phyloP scores from a whole-genome alignment of 2,113 vertebrate genomes.

The Scatophagus argus region DNA sequence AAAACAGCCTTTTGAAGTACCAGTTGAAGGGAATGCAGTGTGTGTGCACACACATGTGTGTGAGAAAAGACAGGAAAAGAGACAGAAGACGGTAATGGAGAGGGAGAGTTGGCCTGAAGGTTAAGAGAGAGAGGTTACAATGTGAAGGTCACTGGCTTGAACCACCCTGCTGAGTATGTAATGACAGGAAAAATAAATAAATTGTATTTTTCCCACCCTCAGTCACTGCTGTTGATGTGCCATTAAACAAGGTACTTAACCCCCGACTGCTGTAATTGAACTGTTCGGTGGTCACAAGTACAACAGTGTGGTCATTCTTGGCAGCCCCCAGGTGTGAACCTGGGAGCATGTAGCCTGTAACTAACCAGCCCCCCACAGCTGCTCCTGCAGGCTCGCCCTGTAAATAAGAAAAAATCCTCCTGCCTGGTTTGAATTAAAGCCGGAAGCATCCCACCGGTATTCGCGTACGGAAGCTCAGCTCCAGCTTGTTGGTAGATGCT shows the following conservation, averaged over 20 bases:
- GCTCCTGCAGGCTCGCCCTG: slow-evolving; percentile 27
- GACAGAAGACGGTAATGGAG: slow-evolving; percentile 26
- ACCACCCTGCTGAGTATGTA: slow-evolving; percentile 37
- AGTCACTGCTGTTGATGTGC: slow-evolving; percentile 35
- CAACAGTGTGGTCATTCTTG: slow-evolving; percentile 43
- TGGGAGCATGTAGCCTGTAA: slow-evolving; percentile 37
- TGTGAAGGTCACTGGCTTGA: slow-evolving; percentile 53
- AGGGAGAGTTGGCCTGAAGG: slow-evolving; percentile 25
- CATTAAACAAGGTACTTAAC: slow-evolving; percentile 64
- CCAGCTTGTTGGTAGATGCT: slow-evolving; percentile 12
- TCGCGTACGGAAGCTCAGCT: neutral
- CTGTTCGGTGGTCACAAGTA: slow-evolving; percentile 42
- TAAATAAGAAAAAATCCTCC: slow-evolving; percentile 27
- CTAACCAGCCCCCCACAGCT: slow-evolving; percentile 27
- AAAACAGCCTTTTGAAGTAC: slow-evolving; percentile 71
- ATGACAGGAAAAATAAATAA: slow-evolving; percentile 62
- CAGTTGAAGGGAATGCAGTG: slow-evolving; percentile 34
- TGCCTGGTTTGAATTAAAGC: slow-evolving; percentile 28
- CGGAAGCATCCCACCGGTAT: slow-evolving; percentile 8
- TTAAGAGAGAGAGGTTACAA: slow-evolving; percentile 12
- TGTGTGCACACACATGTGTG: neutral
- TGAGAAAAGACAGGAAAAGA: slow-evolving; percentile 21
- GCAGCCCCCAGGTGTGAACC: slow-evolving; percentile 46
- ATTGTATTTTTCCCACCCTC: slow-evolving; percentile 37
- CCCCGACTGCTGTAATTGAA: slow-evolving; percentile 66